Evolutionary conservation across 1,140 invertebrate species (phyloP).

Genomic region (silkworm (Bombyx mori)): DNA sequence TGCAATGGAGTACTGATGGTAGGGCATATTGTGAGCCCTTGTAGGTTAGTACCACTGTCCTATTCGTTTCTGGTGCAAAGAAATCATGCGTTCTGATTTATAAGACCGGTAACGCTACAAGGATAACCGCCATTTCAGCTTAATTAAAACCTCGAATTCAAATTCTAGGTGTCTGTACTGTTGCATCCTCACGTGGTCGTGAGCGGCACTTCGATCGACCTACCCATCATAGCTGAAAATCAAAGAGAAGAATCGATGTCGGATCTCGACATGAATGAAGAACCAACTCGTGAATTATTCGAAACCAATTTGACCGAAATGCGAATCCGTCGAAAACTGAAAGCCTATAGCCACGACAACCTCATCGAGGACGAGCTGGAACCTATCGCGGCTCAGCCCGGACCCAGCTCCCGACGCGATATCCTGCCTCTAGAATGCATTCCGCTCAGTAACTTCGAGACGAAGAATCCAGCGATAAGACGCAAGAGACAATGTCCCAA

Average conservation of each 20-base stretch:
- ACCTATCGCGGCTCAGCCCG: constrained; percentile 20
- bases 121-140: too few relatives aligned
- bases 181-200: constrained; percentile 42
- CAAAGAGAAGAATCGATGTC: constrained; percentile 30
- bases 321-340: constrained; percentile 20
- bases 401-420: constrained; percentile 22
- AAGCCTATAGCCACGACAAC: constrained; percentile 40
- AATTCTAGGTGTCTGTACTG: constrained; percentile 42
- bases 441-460: constrained; percentile 17
- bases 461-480: constrained; percentile 8
- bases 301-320: constrained; percentile 4
- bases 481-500: neutral
- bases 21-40: neutral
- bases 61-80: neutral
- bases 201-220: constrained; percentile 38
- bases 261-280: constrained; percentile 7
- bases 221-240: constrained; percentile 41
- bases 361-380: constrained; percentile 23
- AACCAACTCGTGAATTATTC: neutral
- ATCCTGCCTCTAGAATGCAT: constrained; percentile 14
- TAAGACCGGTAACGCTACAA: too few relatives aligned
- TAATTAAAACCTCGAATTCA: neutral
- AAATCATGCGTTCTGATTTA: too few relatives aligned
- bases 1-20: neutral
- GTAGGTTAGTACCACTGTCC: neutral